phyloP scores from a whole-genome alignment of 2,888 invertebrate genomes.

The Celastrina argiolus region DNA sequence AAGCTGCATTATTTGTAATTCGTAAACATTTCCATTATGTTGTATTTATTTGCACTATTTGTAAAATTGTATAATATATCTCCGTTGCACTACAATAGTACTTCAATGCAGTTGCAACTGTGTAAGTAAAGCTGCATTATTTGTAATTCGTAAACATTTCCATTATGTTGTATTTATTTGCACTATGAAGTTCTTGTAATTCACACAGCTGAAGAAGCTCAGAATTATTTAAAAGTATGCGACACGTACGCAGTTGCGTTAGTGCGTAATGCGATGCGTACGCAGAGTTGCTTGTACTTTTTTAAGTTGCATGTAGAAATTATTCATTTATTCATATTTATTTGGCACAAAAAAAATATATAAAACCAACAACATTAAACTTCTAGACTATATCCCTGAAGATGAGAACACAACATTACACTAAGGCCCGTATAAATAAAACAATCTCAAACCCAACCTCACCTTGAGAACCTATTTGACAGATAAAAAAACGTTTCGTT shows the following conservation, averaged over 20 bases:
- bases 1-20: not conserved
- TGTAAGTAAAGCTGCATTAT: not conserved
- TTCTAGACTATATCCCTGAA: no score
- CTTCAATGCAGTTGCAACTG: not conserved
- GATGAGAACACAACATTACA: no score
- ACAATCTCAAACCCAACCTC: no score
- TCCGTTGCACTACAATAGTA: not conserved
- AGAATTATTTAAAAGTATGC: not conserved
- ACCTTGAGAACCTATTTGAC: no score
- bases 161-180: constrained; percentile 6
- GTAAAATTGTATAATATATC: not conserved
- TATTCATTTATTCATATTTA: no score
- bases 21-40: not conserved
- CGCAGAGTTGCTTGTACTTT: not conserved
- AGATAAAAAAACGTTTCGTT: no score
- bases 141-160: not conserved
- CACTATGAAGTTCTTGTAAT: not conserved
- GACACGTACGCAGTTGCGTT: not conserved
- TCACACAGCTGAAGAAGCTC: not conserved
- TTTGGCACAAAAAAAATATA: no score
- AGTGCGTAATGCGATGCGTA: not conserved
- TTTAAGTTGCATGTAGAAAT: not conserved
- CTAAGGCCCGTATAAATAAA: no score
- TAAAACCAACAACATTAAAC: no score
- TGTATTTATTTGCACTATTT: not conserved